Percentiles rank a stretch among this genome's conserved stretches.
Evolutionary conservation across 2,113 vertebrate species (phyloP).

Genomic region (Ophiodon elongatus): DNA sequence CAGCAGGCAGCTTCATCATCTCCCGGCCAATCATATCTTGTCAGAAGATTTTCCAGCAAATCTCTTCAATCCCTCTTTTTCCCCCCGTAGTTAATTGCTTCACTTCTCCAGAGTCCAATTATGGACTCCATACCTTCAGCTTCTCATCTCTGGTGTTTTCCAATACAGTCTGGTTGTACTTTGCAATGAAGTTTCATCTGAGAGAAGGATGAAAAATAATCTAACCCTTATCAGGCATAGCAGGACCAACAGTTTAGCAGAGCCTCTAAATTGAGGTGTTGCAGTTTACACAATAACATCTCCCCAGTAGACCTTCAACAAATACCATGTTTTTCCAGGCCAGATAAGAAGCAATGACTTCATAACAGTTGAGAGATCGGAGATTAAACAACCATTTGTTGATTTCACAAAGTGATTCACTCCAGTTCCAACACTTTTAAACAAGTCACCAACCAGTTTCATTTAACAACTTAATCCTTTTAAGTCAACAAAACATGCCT

Average conservation of each 20-base stretch:
- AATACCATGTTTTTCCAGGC: conserved; percentile 4
- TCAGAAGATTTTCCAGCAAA: conserved; percentile 56
- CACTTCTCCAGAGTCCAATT: conserved; percentile 67
- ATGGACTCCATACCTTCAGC: conserved; percentile 48
- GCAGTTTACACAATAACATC: conserved; percentile 46
- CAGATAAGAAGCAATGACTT: neutral
- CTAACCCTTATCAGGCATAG: conserved; percentile 27
- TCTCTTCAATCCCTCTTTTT: conserved; percentile 8
- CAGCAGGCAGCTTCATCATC: conserved; percentile 45
- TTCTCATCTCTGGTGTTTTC: conserved; percentile 41
- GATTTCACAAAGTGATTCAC: neutral
- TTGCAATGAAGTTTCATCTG: conserved; percentile 37
- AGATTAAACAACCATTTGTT: neutral
- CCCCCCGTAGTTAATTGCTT: conserved; percentile 38
- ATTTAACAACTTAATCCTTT: neutral
- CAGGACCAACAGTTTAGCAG: conserved; percentile 25
- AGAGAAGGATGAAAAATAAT: conserved; percentile 40
- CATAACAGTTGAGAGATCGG: neutral
- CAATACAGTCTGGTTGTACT: conserved; percentile 46
- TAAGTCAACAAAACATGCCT: conserved; percentile 10
- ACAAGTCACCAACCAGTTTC: neutral
- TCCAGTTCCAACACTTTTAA: neutral
- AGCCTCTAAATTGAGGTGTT: conserved; percentile 1
- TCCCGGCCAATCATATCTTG: conserved; percentile 41
- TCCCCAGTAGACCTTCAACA: conserved; percentile 17